Conservation (phyloP, 2,797 vertebrate genomes). For the Yasuhikotakia modesta region DNA sequence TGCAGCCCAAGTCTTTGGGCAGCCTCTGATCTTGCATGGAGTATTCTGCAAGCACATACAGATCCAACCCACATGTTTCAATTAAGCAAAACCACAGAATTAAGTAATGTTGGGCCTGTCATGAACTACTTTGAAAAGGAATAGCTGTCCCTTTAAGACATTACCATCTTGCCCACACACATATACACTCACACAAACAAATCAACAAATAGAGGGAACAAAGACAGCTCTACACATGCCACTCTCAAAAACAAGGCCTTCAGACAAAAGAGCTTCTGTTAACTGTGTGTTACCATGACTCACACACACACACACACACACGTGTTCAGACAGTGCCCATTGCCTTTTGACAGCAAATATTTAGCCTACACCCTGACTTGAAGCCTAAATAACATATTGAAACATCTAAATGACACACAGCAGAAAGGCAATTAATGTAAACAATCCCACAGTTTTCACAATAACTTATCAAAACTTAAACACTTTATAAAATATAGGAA, state of each 20-base stretch:
- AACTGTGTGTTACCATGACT: slow-evolving; percentile 59
- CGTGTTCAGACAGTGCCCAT: slow-evolving; percentile 63
- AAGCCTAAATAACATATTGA: not conserved
- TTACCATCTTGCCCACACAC: slow-evolving; percentile 18
- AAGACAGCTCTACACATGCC: slow-evolving; percentile 70
- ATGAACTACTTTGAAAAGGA: not conserved
- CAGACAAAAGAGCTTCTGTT: slow-evolving; percentile 78
- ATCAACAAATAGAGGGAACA: slow-evolving; percentile 68
- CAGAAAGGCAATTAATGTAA: not conserved
- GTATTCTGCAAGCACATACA: slow-evolving; percentile 72
- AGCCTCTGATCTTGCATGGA: slow-evolving; percentile 87
- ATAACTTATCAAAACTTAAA: not conserved
- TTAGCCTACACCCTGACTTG: slow-evolving; percentile 50
- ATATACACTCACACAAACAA: slow-evolving; percentile 53
- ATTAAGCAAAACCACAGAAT: slow-evolving; percentile 1
- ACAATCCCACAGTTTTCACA: not conserved
- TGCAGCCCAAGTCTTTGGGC: slow-evolving; percentile 89
- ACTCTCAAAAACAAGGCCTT: slow-evolving; percentile 76
- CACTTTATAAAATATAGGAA: not conserved
- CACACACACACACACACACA: slow-evolving; percentile 12
- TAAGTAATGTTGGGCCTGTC: not conserved
- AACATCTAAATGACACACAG: not conserved
- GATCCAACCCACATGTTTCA: not conserved
- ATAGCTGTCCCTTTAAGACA: slow-evolving; percentile 27
- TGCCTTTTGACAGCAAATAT: slow-evolving; percentile 48